Conservation (phyloP, 2,888 invertebrate species). For the Tigriopus californicus region DNA sequence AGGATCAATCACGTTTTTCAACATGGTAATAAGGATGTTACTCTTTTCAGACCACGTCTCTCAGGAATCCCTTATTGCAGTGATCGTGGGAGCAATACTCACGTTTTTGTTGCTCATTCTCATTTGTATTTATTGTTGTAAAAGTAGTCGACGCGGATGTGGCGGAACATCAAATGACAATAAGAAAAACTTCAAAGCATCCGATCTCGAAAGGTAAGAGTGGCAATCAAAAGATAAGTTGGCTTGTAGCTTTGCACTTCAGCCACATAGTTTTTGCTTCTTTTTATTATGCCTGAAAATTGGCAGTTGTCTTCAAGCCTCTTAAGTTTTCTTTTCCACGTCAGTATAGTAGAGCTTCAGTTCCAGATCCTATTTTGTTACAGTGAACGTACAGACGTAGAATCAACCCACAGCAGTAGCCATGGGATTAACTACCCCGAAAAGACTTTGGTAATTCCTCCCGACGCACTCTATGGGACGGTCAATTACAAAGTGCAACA, state of each 20-base stretch:
- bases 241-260: background rate
- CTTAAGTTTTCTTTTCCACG: too few species aligned
- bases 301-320: too few species aligned
- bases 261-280: background rate
- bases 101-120: conserved; percentile 2
- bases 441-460: conserved; percentile 41
- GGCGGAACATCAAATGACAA: background rate
- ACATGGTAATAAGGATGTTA: background rate
- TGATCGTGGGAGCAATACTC: background rate
- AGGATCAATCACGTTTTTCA: background rate
- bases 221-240: conserved; percentile 18
- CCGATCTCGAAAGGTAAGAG: conserved; percentile 66
- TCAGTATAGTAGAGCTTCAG: too few species aligned
- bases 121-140: background rate
- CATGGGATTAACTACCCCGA: conserved; percentile 22
- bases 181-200: conserved; percentile 39
- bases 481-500: conserved; percentile 30
- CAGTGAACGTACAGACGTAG: conserved; percentile 30
- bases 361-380: conserved; percentile 15
- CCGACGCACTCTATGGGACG: conserved; percentile 48
- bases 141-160: conserved; percentile 4
- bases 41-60: conserved; percentile 2
- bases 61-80: conserved; percentile 12
- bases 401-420: conserved; percentile 21
- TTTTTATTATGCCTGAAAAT: background rate